Evolutionary conservation across 2,113 vertebrate species (phyloP), one percentile per base, ranked within the genome.

Genomic region (Melospiza georgiana): DNA sequence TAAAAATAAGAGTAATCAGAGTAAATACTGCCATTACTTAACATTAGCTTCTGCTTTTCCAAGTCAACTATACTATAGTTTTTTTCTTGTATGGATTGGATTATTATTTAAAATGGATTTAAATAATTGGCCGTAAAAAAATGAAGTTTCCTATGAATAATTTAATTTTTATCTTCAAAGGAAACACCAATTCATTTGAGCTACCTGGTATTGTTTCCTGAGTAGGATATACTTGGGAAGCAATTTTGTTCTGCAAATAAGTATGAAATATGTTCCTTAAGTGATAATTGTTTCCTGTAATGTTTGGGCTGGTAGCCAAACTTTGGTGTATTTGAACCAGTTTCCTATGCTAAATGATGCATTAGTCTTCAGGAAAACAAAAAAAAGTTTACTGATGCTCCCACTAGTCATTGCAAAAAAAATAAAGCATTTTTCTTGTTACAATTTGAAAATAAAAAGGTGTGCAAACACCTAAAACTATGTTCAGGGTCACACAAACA

Each of bases 1-100:
- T 71, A 73, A 46, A 96, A 96, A 89, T 90, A 94, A 93, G 88
- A 97, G 44, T 44, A 87, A 96, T 51, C 44, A 66, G 20, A 66
- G 8, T 16, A 66, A 79, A 63, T n/a, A 71, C 33, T 37, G 22
- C 35, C 86, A 96, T 76, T n/a, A 74, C 35, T 89, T 72, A 58
- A 49, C 3, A 43, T 20, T 19, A 92, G 11, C 24, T 43, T 66
- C 59, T 2, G 1, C 5, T 85, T 93, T 93, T 94, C 91, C 65
- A 78, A 90, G 75, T 54, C 71, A 93, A 65, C 48, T 58, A 68
- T 57, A 80, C 23, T 75, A 39, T 62, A 67, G 51, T 30, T 85
- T 63, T 28, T 27, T 43, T 79, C 49, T 62, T 71, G 31, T 46
- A 24, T 48, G 46, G 46, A 48, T 48, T 48, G 46, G 20, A 48